Evolutionary conservation across 2,888 invertebrate species (phyloP), one percentile per base, ranked within the genome.

Genomic region (Xestobium rufovillosum): DNA sequence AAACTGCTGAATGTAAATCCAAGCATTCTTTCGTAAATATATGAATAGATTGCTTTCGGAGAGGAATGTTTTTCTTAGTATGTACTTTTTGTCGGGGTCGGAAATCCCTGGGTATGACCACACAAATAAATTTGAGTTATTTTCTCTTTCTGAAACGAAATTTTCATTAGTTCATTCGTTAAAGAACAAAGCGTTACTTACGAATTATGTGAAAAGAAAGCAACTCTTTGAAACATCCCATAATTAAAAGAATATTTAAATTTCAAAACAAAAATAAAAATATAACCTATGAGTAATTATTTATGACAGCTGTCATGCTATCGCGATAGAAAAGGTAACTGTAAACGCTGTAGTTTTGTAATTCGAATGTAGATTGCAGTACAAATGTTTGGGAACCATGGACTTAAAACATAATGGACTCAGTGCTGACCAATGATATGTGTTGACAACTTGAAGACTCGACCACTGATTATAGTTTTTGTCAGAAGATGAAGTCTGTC

Each of bases 131-230:
- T 43, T 47, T n/a, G 31, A 42, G 15, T 38, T 38, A 31, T 43
- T 45, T 42, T 49, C 44, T 34, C 43, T 49, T 46, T 51, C 50
- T 51, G 28, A 9, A 43, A 23, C n/a, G 23, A 19, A 19, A 19
- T 8, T 19, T 19, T 19, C 23, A 19, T 19, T 19, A 19, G n/a
- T n/a, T n/a, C n/a, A 4, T 2, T 31, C 19, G n/a, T 11, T 17
- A 31, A 14, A 17, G 9, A 13, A n/a, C n/a, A n/a, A n/a, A n/a
- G n/a, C n/a, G n/a, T n/a, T n/a, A 38, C 41, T 43, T 48, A 53
- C 53, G 50, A 9, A 52, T 31, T 29, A 52, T 48, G 31, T 53
- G 51, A 31, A 53, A 52, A 3, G 53, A 53, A 11, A 48, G 10
- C 25, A 50, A 31, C 14, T 46, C 36, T 33, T 50, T 19, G n/a